phyloP scores from a whole-genome alignment of 2,113 vertebrate species.

The Centropristis striata region DNA sequence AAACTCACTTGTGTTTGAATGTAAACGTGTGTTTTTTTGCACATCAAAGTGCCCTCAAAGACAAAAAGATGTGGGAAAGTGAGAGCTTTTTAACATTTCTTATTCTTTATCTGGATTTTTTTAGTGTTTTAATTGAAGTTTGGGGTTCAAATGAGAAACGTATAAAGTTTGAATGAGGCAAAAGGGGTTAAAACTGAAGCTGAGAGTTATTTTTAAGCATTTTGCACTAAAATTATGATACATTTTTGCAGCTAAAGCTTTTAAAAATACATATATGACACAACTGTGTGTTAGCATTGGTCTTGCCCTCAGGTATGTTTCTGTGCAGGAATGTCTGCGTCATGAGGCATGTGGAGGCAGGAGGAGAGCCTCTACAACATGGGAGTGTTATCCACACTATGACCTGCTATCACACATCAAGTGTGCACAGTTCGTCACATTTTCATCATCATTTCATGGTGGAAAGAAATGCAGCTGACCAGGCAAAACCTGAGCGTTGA shows the following conservation, averaged over 20 bases:
- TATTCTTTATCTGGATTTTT: background rate
- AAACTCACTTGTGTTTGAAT: background rate
- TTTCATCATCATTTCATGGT: background rate
- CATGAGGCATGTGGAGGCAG: slow-evolving; percentile 79
- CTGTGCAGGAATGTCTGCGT: slow-evolving; percentile 71
- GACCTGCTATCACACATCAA: background rate
- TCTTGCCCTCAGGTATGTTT: slow-evolving; percentile 63
- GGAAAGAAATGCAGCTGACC: background rate
- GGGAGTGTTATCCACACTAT: slow-evolving; percentile 29
- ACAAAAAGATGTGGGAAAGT: background rate
- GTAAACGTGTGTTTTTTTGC: background rate
- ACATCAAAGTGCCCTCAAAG: background rate
- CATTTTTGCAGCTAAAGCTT: background rate
- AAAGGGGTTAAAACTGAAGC: background rate
- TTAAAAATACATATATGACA: background rate
- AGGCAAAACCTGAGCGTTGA: background rate
- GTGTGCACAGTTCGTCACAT: background rate
- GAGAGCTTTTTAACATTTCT: background rate
- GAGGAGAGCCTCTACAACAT: slow-evolving; percentile 47
- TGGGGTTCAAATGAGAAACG: background rate
- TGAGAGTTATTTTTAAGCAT: background rate
- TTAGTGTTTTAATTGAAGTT: background rate
- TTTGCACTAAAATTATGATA: background rate
- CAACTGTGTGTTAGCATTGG: slow-evolving; percentile 22
- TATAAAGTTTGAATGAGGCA: background rate